phyloP scores from a whole-genome alignment of 2,797 vertebrate species.

The Morelia viridis region DNA sequence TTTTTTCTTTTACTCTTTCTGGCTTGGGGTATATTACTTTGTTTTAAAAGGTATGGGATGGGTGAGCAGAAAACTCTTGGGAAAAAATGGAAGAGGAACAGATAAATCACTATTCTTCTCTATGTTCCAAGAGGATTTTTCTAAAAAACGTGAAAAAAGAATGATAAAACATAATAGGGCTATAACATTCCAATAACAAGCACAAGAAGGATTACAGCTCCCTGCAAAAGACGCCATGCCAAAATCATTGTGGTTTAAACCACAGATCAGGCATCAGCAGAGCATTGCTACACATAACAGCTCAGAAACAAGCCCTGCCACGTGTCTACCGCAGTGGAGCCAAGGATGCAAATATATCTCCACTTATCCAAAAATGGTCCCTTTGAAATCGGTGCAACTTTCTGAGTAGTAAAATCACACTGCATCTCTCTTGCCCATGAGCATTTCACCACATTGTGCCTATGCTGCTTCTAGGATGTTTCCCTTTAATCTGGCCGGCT shows the following conservation, averaged over 20 bases:
- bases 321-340: too few species aligned
- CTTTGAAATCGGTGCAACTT: not conserved
- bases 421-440: not conserved
- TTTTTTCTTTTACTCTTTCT: slow-evolving; percentile 60
- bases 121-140: slow-evolving; percentile 45
- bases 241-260: too few species aligned
- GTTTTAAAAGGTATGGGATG: slow-evolving; percentile 54
- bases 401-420: not conserved
- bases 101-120: slow-evolving; percentile 56
- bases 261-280: too few species aligned
- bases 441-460: not conserved
- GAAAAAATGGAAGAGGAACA: slow-evolving; percentile 3
- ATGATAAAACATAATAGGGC: not conserved
- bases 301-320: too few species aligned
- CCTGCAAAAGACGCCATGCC: not conserved
- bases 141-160: slow-evolving; percentile 15
- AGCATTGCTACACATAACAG: not conserved
- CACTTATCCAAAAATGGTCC: not conserved
- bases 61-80: not conserved
- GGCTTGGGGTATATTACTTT: slow-evolving; percentile 49
- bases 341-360: not conserved
- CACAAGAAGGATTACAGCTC: not conserved
- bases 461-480: not conserved
- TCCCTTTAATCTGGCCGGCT: too few species aligned
- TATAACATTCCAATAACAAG: not conserved